These are phyloP conservation scores for Otis tarda DNA, from an alignment of 2,113 vertebrate species.

Conservation along the genomic window DNA sequence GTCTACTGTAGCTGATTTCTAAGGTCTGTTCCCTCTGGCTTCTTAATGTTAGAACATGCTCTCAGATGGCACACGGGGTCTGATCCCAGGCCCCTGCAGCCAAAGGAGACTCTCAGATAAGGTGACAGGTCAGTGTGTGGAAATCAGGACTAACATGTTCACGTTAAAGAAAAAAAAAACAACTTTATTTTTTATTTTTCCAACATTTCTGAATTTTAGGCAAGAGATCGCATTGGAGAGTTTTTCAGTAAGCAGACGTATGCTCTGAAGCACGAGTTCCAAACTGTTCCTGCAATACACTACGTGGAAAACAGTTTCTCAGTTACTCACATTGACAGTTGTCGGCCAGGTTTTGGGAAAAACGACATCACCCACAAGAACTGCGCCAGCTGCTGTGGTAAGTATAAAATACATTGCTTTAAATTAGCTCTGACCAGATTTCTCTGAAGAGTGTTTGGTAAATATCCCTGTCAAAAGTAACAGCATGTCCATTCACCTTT, in stretches of 20 bases:
- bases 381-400: conserved; percentile 76
- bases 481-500: neutral
- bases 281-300: conserved; percentile 41
- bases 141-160: neutral
- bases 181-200: neutral
- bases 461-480: neutral
- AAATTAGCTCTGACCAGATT: neutral
- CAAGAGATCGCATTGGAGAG: conserved; percentile 58
- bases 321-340: conserved; percentile 66
- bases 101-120: neutral
- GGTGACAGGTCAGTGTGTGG: neutral
- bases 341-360: conserved; percentile 77
- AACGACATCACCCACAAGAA: conserved; percentile 61
- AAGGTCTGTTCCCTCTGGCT: neutral
- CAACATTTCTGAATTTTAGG: conserved; percentile 52
- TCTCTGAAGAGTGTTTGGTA: neutral
- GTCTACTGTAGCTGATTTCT: neutral
- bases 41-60: neutral
- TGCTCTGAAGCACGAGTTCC: neutral
- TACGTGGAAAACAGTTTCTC: conserved; percentile 74
- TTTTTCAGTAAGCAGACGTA: conserved; percentile 63
- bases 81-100: neutral
- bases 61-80: neutral
- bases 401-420: neutral
- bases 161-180: neutral